Base-by-base conservation (phyloP, 2,888 invertebrate genomes). In the Luperina nickerlii region DNA sequence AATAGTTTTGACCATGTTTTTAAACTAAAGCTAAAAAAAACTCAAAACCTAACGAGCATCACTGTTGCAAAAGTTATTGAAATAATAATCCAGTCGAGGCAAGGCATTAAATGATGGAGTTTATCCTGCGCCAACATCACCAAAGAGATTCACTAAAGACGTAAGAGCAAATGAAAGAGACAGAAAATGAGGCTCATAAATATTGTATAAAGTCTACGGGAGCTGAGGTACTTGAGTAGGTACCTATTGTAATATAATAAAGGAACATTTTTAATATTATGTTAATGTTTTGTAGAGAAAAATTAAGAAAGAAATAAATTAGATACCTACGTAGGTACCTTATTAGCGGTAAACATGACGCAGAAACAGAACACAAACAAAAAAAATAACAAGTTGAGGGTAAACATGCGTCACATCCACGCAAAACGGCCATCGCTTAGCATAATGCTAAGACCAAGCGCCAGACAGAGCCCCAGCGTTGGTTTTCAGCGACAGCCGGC, bases 161-260 rank as follows among this genome's bases (percentile, higher is more conserved):
- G 86, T 78, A 78, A 80, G 78, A 84, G 72, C 82, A 74, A 89
- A 89, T 83, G 85, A 91, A 91, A 90, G 84, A 79, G 74, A 84
- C 84, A 85, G 88, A 90, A 89, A 88, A 84, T 79, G 83, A 70
- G 68, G 57, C 76, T 88, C 87, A 86, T 91, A 89, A 90, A 92
- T 91, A 90, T 90, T 91, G 87, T 85, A 89, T 87, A 82, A 89
- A 84, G 83, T 85, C 83, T 80, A 73, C 60, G 76, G 77, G 76
- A 83, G 78, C 85, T 85, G 79, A 81, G 88, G 85, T 85, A 84
- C 86, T 88, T 82, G 79, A 88, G 87, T 45, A 45, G 8, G 20
- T 87, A 84, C 11, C 2, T 38, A 65, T 89, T 90, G 86, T 89
- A 84, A 84, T 82, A 86, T 88, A 89, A 90, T 89, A 90, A 86